Base-by-base conservation (phyloP, 2,888 invertebrate genomes). In the Tiliacea citrago region DNA sequence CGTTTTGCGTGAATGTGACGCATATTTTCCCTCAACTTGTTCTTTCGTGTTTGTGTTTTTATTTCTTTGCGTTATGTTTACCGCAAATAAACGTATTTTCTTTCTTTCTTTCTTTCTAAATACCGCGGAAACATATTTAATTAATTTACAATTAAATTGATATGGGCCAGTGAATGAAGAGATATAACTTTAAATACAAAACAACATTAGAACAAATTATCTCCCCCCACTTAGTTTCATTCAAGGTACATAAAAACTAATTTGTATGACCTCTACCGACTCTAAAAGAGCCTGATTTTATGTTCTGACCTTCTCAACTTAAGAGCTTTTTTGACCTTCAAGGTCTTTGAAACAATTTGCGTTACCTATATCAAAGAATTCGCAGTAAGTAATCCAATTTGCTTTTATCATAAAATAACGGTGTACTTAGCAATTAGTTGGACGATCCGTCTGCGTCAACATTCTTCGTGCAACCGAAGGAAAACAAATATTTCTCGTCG, bases 381-480 rank as follows among this genome's bases (percentile, higher is more conserved):
- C 58, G 16, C 18, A 45, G 35, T 47, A 42, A 62, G 39, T 79
- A 79, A 79, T 75, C 58, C 70, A 74, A 80, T 83, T 68, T 47
- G 60, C 55, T 75, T 68, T 47, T 80, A 78, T 68, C 53, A 62
- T 68, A 62, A 39, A 39, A 71, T 73, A 70, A 66, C 47, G n/a
- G 7, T 51, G 42, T 69, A 29, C 29, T 29, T 29, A 47, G 53
- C 72, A 79, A 81, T 83, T 81, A 79, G 77, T 29, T 4, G 10
- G 6, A 16, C 61, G 42, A 85, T 81, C 71, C 39, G 35, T 85
- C 81, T 75, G 21, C 47, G 85, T 81, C 83, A 68, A 72, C 65
- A n/a, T 66, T 61, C 45, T 70, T 58, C 35, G 66, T 61, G 58
- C 42, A 68, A 75, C 69, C 12, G 24, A 66, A 75, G 57, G 39